Evolutionary conservation across 1,140 invertebrate genomes (phyloP).

Genomic region (Maniola jurtina): DNA sequence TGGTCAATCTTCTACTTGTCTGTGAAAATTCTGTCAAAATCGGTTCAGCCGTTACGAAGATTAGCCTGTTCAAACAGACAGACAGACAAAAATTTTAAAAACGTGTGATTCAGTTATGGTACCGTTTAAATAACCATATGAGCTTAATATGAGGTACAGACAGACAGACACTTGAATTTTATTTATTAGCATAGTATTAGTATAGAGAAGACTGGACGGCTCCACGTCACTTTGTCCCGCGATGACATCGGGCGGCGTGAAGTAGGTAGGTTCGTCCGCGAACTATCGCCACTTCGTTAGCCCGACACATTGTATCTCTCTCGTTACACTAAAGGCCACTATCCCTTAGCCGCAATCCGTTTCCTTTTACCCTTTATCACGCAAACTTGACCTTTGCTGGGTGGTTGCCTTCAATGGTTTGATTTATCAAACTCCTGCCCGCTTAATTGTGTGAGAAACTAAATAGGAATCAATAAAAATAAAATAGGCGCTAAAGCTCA

Average conservation of each 20-base stretch:
- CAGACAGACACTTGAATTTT: too few species aligned
- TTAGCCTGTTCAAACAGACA: too few species aligned
- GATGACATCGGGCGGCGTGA: slow-evolving; percentile 63
- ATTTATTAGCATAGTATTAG: too few species aligned
- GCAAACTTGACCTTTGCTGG: slow-evolving; percentile 9
- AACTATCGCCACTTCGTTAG: slow-evolving; percentile 64
- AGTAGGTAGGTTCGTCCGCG: slow-evolving; percentile 50
- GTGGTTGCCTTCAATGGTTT: slow-evolving; percentile 8
- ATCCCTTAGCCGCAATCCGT: slow-evolving; percentile 33
- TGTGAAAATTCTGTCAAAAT: too few species aligned
- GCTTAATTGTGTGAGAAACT: not conserved
- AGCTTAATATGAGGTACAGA: too few species aligned
- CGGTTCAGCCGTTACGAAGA: too few species aligned
- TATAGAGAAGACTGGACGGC: not conserved
- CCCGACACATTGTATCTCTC: slow-evolving; percentile 48
- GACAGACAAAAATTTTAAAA: too few species aligned
- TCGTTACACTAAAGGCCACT: slow-evolving; percentile 47
- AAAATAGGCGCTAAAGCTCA: too few species aligned
- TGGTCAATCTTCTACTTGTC: too few species aligned
- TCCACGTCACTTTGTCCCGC: not conserved
- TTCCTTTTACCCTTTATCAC: slow-evolving; percentile 9
- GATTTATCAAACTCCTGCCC: not conserved
- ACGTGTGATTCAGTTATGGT: too few species aligned
- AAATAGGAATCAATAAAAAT: not conserved
- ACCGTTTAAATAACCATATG: too few species aligned